phyloP scores from a whole-genome alignment of 2,797 vertebrate genomes.

The Amazona finschi region DNA sequence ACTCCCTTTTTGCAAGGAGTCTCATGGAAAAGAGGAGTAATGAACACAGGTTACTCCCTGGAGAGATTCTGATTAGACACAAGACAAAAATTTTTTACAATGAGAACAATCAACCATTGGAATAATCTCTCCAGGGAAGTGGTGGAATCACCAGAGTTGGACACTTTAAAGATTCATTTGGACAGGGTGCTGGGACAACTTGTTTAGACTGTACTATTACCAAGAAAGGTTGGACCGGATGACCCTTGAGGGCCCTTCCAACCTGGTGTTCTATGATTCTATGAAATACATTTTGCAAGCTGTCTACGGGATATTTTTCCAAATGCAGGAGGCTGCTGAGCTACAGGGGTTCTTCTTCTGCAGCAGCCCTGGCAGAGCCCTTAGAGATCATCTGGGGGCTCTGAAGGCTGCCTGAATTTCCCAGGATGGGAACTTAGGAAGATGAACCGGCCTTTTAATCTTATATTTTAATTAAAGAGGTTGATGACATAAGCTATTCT shows the following conservation, averaged over 20 bases:
- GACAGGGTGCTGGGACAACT: fast-evolving
- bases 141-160: background rate
- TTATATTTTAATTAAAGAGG: constrained; percentile 2
- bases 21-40: background rate
- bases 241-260: background rate
- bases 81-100: background rate
- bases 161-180: background rate
- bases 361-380: background rate
- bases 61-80: background rate
- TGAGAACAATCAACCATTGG: background rate
- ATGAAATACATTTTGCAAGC: background rate
- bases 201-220: background rate
- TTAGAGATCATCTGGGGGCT: background rate
- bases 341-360: background rate
- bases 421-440: background rate
- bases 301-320: background rate
- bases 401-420: background rate
- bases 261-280: background rate
- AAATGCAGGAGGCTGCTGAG: background rate
- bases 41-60: background rate
- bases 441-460: background rate
- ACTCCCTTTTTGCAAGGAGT: background rate
- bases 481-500: background rate
- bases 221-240: background rate
- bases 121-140: background rate